Evolutionary conservation across 2,113 vertebrate species (phyloP), one percentile per base, ranked within the genome.

Genomic region (Nerophis ophidion): DNA sequence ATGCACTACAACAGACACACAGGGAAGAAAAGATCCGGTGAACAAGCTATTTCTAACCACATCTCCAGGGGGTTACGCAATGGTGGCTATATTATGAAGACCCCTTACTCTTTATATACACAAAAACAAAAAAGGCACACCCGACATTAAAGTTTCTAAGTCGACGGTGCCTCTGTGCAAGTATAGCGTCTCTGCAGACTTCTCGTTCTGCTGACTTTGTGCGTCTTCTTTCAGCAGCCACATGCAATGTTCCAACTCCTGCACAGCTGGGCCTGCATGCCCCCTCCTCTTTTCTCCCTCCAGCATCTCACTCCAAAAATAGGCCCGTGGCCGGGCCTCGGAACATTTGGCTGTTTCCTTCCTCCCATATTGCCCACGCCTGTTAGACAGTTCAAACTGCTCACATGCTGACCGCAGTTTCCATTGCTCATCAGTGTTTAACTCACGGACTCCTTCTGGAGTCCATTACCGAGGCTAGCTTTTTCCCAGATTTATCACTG

Each of bases 341-440:
- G 60, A 87, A 79, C 52, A 19, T 75, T 84, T 68, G 70, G 66
- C 80, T 72, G 72, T 74, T 87, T 86, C 81, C 77, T 81, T 86
- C 79, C 83, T 81, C 82, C 79, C 74, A 82, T 78, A 75, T 75
- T 79, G 70, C 83, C 81, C 79, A 75, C 50, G 83, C 81, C 80
- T 82, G 80, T 81, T 82, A 74, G 75, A 81, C 74, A 76, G 72
- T 75, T 86, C 81, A 82, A 86, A 82, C 84, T 84, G 81, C 75
- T 82, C 79, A 77, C 72, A 68, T 13, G 69, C 75, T 81, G 76
- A 84, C 83, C 83, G 71, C 84, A 84, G 82, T 88, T 88, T 88
- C 84, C 83, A 86, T 86, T 84, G 83, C 86, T 84, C 84, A 84
- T 88, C 86, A 71, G 80, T 82, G 83, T 78, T 86, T 81, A 84